Conservation (phyloP, 2,888 invertebrate genomes). For the Prosopocoilus inquinatus region DNA sequence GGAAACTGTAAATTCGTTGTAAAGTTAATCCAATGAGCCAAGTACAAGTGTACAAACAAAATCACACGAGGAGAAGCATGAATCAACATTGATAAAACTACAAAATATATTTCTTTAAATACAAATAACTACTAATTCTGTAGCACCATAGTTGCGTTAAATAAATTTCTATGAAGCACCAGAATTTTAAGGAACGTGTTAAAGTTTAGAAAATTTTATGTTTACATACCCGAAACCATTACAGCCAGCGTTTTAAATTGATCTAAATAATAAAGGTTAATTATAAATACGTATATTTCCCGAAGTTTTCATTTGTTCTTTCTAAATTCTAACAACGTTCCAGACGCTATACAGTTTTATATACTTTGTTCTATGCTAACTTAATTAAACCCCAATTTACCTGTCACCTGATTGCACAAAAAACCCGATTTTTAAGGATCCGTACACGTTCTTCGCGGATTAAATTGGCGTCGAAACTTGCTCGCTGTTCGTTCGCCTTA, state of each 20-base stretch:
- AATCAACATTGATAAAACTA: conserved; percentile 26
- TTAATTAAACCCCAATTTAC: conserved; percentile 51
- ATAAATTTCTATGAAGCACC: conserved; percentile 47
- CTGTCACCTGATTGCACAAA: conserved; percentile 82
- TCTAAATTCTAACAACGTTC: conserved; percentile 47
- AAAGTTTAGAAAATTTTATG: conserved; percentile 42
- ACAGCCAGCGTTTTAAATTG: neutral
- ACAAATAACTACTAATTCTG: conserved; percentile 38
- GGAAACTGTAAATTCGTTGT: conserved; percentile 37
- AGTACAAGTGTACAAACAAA: conserved; percentile 23
- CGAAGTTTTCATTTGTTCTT: conserved; percentile 13
- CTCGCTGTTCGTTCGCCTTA: conserved; percentile 6
- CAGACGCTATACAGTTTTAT: conserved; percentile 27
- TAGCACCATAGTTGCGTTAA: conserved; percentile 46
- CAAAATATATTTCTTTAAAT: conserved; percentile 13
- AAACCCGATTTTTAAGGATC: conserved; percentile 66
- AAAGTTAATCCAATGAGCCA: conserved; percentile 13
- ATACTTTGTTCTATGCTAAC: conserved; percentile 16
- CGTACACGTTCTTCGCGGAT: conserved; percentile 4
- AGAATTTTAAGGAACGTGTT: conserved; percentile 45
- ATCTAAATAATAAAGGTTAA: too few relatives aligned
- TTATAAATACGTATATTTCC: conserved; percentile 1
- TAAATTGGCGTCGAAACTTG: conserved; percentile 10
- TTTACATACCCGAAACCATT: conserved; percentile 17
- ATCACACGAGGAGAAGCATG: conserved; percentile 35